Percentiles rank a stretch among this genome's conserved stretches.
Conservation (phyloP, 2,113 vertebrate species). For the Heterocephalus glaber region DNA sequence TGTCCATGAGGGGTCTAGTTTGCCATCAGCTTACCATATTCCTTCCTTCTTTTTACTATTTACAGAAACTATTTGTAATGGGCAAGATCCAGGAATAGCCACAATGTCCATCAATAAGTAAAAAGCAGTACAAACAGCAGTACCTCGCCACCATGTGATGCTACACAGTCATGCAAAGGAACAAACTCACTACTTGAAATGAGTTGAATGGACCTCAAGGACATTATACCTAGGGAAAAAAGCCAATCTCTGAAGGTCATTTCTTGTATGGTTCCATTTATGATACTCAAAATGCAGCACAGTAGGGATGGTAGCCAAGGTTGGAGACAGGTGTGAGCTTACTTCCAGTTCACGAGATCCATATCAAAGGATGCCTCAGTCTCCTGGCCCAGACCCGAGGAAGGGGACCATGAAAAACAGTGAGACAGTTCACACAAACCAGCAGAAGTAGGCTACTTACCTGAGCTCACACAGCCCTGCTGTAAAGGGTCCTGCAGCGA, state of each 20-base stretch:
- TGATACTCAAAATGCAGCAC: neutral
- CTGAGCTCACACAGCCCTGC: conserved; percentile 90
- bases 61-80: neutral
- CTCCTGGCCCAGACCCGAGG: neutral
- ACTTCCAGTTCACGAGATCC: neutral
- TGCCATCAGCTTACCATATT: neutral
- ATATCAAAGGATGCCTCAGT: neutral
- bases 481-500: conserved; percentile 88
- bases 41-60: neutral
- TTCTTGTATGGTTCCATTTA: neutral
- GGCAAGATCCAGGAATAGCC: neutral
- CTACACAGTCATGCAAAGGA: neutral
- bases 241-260: neutral
- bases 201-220: neutral
- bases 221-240: neutral
- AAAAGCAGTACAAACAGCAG: neutral
- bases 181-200: no score
- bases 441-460: conserved; percentile 81
- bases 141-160: neutral
- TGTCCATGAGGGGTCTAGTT: neutral
- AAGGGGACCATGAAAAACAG: conserved; percentile 51
- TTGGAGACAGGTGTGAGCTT: neutral
- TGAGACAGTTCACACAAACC: conserved; percentile 67
- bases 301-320: neutral
- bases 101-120: neutral